phyloP scores from a whole-genome alignment of 1,140 invertebrate genomes.

The Aphaenogaster rudis region DNA sequence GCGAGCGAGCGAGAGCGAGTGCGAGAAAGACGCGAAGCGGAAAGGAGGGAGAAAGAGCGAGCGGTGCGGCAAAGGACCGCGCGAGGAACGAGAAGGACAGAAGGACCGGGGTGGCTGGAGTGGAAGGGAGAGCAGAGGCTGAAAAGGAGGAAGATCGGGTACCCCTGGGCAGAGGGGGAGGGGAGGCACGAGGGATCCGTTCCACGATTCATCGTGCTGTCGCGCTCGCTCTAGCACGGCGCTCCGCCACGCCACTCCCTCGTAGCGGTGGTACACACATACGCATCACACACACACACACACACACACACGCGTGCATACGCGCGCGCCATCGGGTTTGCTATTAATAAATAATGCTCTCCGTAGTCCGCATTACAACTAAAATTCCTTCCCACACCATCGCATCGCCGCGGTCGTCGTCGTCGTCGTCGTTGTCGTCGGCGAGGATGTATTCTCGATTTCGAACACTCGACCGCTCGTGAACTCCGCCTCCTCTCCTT shows the following conservation, averaged over 20 bases:
- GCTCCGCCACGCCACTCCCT: constrained; percentile 71
- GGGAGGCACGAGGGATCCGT: constrained; percentile 67
- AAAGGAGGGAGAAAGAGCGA: constrained; percentile 68
- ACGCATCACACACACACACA: background rate
- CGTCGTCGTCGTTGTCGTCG: background rate
- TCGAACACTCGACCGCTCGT: constrained; percentile 43
- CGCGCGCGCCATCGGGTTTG: constrained; percentile 58
- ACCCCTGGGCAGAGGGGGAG: background rate
- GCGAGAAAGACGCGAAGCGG: constrained; percentile 69
- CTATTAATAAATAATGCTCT: constrained; percentile 78
- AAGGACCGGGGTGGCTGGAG: constrained; percentile 14
- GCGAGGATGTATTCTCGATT: constrained; percentile 47
- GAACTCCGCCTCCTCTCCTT: constrained; percentile 38
- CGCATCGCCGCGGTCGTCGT: background rate
- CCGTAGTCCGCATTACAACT: constrained; percentile 73
- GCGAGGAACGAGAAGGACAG: constrained; percentile 9
- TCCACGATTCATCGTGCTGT: constrained; percentile 76
- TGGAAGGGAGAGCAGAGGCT: constrained; percentile 46
- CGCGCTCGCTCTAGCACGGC: constrained; percentile 75
- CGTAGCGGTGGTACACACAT: constrained; percentile 33
- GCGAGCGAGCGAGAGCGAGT: constrained; percentile 70
- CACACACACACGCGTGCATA: background rate
- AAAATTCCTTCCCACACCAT: constrained; percentile 56
- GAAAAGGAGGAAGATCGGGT: constrained; percentile 54
- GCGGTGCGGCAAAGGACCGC: constrained; percentile 54